A percentile compares a stretch with the other conserved stretches of the same genome.
phyloP scores from a whole-genome alignment of 2,888 invertebrate species.

The Beris chalybata region DNA sequence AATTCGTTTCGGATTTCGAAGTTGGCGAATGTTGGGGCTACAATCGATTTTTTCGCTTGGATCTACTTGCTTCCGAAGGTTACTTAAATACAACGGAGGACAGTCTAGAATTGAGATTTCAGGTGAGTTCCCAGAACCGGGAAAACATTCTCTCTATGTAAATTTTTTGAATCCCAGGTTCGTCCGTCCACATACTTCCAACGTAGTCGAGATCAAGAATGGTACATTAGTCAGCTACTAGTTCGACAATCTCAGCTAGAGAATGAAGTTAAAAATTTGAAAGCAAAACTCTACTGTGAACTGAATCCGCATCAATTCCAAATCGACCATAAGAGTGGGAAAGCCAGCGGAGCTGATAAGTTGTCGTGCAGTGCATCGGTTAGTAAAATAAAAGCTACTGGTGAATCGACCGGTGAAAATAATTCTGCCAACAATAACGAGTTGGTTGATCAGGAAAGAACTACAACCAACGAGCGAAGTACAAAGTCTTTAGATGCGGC shows the following conservation, averaged over 20 bases:
- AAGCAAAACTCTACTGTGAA: background rate
- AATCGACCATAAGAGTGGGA: slow-evolving; percentile 72
- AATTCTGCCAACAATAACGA: too few species aligned
- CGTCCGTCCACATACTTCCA: slow-evolving; percentile 93
- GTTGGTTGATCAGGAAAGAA: too few species aligned
- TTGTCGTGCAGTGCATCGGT: background rate
- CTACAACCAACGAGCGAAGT: too few species aligned
- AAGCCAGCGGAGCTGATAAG: background rate
- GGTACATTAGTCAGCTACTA: slow-evolving; percentile 85
- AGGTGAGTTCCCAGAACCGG: slow-evolving; percentile 30
- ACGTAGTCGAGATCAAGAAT: slow-evolving; percentile 89
- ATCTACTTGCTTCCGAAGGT: slow-evolving; percentile 86
- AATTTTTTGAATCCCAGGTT: slow-evolving; percentile 74
- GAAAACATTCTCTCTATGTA: background rate
- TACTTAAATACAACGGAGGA: slow-evolving; percentile 83
- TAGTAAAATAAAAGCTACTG: too few species aligned
- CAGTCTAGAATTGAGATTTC: slow-evolving; percentile 76
- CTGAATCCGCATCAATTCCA: background rate
- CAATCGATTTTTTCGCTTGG: slow-evolving; percentile 88
- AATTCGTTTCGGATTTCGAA: slow-evolving; percentile 95
- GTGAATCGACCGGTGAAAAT: too few species aligned
- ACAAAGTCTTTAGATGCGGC: background rate
- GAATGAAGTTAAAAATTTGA: slow-evolving; percentile 77
- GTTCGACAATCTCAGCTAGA: slow-evolving; percentile 78
- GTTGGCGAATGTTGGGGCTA: slow-evolving; percentile 97